Conservation (phyloP, 2,888 invertebrate species). For the Sepiola atlantica region DNA sequence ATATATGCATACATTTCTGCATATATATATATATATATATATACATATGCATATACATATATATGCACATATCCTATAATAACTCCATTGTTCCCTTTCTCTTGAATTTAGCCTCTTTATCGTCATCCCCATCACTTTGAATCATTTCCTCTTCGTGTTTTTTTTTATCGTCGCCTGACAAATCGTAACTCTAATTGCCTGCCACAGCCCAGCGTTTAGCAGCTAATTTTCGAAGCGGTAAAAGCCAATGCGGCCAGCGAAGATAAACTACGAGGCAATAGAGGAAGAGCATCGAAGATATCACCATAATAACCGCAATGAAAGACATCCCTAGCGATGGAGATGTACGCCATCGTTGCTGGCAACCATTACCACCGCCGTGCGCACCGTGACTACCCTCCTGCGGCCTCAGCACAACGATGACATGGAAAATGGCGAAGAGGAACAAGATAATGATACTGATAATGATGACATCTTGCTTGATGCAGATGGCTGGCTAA, state of each 20-base stretch:
- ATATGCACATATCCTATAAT: too few relatives aligned
- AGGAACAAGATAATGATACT: not conserved
- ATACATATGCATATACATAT: too few relatives aligned
- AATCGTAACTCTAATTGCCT: conserved; percentile 22
- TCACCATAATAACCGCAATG: not conserved
- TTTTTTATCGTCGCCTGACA: not conserved
- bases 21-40: too few relatives aligned
- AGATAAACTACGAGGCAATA: not conserved
- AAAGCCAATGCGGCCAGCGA: conserved; percentile 5
- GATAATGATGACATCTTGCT: not conserved
- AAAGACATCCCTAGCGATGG: not conserved
- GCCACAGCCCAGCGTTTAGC: not conserved
- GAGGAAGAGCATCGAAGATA: conserved; percentile 18
- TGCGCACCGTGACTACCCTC: not conserved
- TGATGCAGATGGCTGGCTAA: not conserved
- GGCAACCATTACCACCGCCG: not conserved
- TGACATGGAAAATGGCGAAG: not conserved
- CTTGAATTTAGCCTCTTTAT: not conserved
- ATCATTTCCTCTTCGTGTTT: not conserved
- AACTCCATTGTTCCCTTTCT: not conserved
- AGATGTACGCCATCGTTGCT: not conserved
- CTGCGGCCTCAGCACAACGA: not conserved
- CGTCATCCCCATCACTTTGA: not conserved
- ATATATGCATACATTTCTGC: too few relatives aligned
- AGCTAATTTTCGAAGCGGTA: conserved; percentile 10